phyloP scores from a whole-genome alignment of 1,140 invertebrate species.

The Atta texana region DNA sequence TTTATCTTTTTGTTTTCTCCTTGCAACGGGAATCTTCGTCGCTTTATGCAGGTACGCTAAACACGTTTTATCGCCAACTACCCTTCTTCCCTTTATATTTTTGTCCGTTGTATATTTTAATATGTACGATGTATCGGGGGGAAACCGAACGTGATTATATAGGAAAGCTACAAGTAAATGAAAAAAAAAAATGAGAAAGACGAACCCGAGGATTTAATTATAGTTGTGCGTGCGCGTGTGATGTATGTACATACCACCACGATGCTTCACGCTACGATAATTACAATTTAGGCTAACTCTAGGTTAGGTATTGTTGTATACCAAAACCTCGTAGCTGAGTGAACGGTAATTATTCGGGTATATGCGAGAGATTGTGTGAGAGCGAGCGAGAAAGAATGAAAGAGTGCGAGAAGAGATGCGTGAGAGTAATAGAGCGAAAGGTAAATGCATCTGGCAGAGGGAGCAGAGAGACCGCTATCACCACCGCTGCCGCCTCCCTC shows the following conservation, averaged over 20 bases:
- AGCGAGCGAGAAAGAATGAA: slow-evolving; percentile 61
- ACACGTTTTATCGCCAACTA: slow-evolving; percentile 56
- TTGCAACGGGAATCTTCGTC: slow-evolving; percentile 21
- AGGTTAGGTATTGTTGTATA: slow-evolving; percentile 77
- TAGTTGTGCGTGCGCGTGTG: slow-evolving; percentile 72
- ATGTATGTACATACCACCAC: slow-evolving; percentile 81
- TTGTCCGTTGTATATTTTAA: slow-evolving; percentile 41
- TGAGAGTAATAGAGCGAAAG: slow-evolving; percentile 45
- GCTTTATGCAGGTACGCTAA: slow-evolving; percentile 51
- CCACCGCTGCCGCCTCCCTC: slow-evolving; percentile 61
- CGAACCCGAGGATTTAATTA: slow-evolving; percentile 63
- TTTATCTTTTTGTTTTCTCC: background rate
- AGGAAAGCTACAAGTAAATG: slow-evolving; percentile 17
- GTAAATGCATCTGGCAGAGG: slow-evolving; percentile 64
- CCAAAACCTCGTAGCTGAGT: slow-evolving; percentile 76
- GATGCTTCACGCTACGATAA: slow-evolving; percentile 79
- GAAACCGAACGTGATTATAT: slow-evolving; percentile 44
- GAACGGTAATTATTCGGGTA: slow-evolving; percentile 63
- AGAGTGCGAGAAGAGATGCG: slow-evolving; percentile 58
- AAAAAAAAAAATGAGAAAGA: slow-evolving; percentile 15
- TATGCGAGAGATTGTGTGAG: slow-evolving; percentile 28
- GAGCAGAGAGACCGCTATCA: slow-evolving; percentile 68
- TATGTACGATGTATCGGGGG: slow-evolving; percentile 13
- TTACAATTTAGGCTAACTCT: slow-evolving; percentile 78
- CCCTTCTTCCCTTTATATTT: slow-evolving; percentile 43